Conservation (phyloP, 2,888 invertebrate species). For the Minunthozetes semirufus region DNA sequence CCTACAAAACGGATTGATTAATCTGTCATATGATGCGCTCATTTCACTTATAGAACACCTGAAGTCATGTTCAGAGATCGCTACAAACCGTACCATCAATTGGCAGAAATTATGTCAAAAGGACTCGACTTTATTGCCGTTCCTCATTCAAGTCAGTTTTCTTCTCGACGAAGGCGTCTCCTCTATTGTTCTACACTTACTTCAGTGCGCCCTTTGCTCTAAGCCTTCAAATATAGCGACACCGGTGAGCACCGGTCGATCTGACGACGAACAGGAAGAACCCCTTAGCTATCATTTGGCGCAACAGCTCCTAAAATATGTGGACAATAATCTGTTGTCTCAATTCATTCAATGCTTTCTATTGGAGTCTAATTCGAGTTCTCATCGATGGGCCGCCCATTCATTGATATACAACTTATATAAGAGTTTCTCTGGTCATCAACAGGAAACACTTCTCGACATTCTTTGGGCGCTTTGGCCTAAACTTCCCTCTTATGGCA, state of each 20-base stretch:
- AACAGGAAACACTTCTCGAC: slow-evolving; percentile 71
- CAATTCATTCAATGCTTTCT: slow-evolving; percentile 82
- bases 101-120: slow-evolving; percentile 87
- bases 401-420: slow-evolving; percentile 62
- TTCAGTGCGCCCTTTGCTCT: slow-evolving; percentile 76
- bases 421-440: slow-evolving; percentile 66
- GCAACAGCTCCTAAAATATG: slow-evolving; percentile 47
- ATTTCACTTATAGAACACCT: slow-evolving; percentile 90
- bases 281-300: slow-evolving; percentile 51
- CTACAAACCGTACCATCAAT: slow-evolving; percentile 79
- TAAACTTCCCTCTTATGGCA: slow-evolving; percentile 76
- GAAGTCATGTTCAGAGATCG: slow-evolving; percentile 88
- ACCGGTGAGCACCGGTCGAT: too few relatives aligned
- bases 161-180: slow-evolving; percentile 81
- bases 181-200: slow-evolving; percentile 76
- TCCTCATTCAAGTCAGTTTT: slow-evolving; percentile 71
- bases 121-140: slow-evolving; percentile 67
- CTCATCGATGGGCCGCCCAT: slow-evolving; percentile 93
- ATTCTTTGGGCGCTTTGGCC: slow-evolving; percentile 89
- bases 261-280: slow-evolving; percentile 19
- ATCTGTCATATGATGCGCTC: slow-evolving; percentile 66
- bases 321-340: slow-evolving; percentile 58
- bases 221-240: neutral
- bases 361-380: slow-evolving; percentile 83
- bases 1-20: slow-evolving; percentile 30